Conservation (phyloP, 1,140 invertebrate species). For the Marisa cornuarietis region DNA sequence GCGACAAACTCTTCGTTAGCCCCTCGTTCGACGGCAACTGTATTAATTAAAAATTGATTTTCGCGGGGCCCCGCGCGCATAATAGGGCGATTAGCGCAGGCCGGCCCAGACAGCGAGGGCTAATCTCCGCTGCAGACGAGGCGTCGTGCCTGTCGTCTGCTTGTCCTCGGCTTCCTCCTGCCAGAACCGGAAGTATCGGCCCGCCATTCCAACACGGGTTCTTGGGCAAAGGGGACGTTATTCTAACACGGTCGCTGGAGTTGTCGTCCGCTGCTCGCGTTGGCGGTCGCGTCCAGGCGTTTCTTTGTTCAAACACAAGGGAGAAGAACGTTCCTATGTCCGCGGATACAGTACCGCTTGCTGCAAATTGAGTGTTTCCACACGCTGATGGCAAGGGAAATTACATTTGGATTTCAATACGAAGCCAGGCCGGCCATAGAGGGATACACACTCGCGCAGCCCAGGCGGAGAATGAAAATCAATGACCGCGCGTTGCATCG, state of each 20-base stretch:
- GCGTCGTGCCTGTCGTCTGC: conserved; percentile 17
- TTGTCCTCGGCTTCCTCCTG: conserved; percentile 10
- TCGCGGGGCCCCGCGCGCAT: conserved; percentile 11
- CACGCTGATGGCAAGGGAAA: conserved; percentile 21
- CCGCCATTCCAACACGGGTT: conserved; percentile 9
- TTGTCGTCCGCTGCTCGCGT: too few species aligned
- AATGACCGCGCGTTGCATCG: background rate
- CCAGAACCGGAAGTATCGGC: conserved; percentile 14
- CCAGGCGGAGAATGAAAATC: conserved; percentile 4
- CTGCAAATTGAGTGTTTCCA: conserved; percentile 25
- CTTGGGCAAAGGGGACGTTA: conserved; percentile 1
- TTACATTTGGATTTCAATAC: conserved; percentile 21
- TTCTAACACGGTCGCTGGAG: conserved; percentile 1
- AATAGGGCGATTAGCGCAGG: conserved; percentile 10
- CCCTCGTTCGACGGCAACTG: background rate
- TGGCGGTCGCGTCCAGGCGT: background rate
- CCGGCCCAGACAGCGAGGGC: background rate
- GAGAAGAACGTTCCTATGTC: background rate
- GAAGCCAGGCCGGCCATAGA: background rate
- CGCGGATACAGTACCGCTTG: conserved; percentile 9
- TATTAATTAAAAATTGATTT: conserved; percentile 27
- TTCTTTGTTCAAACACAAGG: conserved; percentile 15
- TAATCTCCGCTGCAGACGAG: conserved; percentile 25
- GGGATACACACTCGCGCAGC: background rate
- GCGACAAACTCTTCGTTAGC: too few species aligned